Evolutionary conservation across 2,113 vertebrate genomes (phyloP), one percentile per base, ranked within the genome.

Genomic region (Pyxicephalus adspersus): DNA sequence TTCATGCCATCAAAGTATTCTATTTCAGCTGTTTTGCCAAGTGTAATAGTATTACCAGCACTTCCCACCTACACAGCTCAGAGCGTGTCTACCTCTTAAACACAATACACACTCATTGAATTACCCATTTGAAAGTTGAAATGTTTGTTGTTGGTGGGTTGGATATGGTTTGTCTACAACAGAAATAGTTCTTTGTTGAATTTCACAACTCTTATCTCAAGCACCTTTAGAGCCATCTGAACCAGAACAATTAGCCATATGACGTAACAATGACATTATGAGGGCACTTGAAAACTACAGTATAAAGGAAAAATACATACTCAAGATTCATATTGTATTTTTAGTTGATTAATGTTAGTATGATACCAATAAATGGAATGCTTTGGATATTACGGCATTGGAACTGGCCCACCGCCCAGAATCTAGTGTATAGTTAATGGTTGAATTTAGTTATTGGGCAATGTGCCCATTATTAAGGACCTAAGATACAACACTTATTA

Each of bases 101-200:
- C 52, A 73, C 70, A 73, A 73, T 73, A 9, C 19, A 55, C 17
- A 71, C 7, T 26, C 29, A 54, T 55, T 71, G 51, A 13, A 29
- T 71, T 55, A 71, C 25, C 54, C 66, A 51, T 34, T 50, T 45
- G 34, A 25, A 18, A 22, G 17, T 6, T 71, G 4, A 68, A 50
- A 18, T 54, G 55, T 73, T 73, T 73, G 51, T 54, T 22, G 13
- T 29, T 31, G 22, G n/a, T 55, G 68, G 18, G 52, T 20, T 4
- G 5, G 6, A 5, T 28, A 20, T 71, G 50, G 4, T 20, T 26
- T 58, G 38, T 58, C 57, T 4, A 58, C 22, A 58, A 58, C 11
- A 22, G 50, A 26, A 28, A 70, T 70, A 16, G 16, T 55, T 25
- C 19, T 11, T 1, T 13, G 54, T 19, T 8, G 3, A 54, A 55